Evolutionary conservation across 2,113 vertebrate species (phyloP).

Genomic region (Cinclus mexicanus): DNA sequence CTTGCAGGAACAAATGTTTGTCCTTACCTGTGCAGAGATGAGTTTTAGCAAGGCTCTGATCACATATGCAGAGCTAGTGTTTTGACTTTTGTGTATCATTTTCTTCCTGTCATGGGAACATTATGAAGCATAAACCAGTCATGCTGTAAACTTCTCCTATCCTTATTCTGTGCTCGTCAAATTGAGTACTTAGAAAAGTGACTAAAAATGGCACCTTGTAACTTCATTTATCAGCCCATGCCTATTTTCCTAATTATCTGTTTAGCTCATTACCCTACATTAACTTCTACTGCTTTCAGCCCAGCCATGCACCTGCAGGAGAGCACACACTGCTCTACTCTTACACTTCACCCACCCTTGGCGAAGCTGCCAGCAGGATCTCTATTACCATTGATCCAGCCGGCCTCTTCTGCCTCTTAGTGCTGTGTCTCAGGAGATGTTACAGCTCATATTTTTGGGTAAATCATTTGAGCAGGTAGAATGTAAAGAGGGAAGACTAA

Average conservation of each 20-base stretch:
- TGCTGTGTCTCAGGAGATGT: neutral
- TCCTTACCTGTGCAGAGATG: neutral
- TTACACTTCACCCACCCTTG: neutral
- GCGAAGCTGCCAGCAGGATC: constrained; percentile 6
- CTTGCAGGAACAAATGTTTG: neutral
- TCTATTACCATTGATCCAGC: constrained; percentile 15
- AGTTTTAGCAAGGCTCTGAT: neutral
- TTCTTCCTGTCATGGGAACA: neutral
- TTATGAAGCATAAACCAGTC: neutral
- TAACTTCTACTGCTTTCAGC: constrained; percentile 34
- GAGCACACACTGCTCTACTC: neutral
- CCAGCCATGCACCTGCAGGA: constrained; percentile 19
- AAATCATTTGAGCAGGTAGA: neutral
- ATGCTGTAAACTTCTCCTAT: neutral
- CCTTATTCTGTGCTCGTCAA: neutral
- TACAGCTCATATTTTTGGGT: neutral
- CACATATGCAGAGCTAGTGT: neutral
- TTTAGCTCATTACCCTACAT: constrained; percentile 44
- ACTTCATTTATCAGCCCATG: constrained; percentile 17
- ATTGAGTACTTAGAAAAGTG: constrained; percentile 29
- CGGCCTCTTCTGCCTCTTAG: constrained; percentile 6
- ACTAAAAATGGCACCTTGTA: constrained; percentile 51
- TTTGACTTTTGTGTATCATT: neutral
- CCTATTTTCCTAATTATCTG: constrained; percentile 50
- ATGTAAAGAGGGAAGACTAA: neutral